These are phyloP conservation scores for Argya squamiceps DNA, from an alignment of 2,797 vertebrate genomes.

Conservation along the genomic window DNA sequence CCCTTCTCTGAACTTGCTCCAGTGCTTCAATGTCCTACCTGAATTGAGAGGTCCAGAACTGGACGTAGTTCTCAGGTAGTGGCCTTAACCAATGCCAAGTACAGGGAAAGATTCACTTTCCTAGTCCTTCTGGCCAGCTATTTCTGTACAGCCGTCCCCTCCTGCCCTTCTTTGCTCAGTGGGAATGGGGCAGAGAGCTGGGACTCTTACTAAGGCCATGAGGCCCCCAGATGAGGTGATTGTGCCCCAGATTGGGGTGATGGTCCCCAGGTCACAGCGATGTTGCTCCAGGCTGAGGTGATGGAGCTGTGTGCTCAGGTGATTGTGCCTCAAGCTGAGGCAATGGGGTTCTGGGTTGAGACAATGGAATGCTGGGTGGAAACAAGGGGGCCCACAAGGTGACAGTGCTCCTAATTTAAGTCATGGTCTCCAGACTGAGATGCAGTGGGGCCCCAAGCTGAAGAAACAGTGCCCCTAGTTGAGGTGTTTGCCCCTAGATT, in stretches of 20 bases:
- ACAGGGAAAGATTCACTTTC: neutral
- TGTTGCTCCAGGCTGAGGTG: neutral
- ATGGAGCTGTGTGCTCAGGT: neutral
- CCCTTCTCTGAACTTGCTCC: neutral
- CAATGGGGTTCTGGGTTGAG: neutral
- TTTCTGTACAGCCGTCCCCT: neutral
- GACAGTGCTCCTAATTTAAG: neutral
- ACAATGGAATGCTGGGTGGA: neutral
- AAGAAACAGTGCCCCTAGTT: neutral
- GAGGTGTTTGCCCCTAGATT: neutral
- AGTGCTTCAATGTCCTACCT: neutral
- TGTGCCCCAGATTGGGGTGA: neutral
- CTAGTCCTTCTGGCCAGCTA: neutral
- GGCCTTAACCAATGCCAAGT: neutral
- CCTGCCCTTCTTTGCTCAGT: neutral
- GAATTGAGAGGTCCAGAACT: neutral
- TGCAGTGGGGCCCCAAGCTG: fast-evolving
- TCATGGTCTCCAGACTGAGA: neutral
- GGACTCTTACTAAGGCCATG: neutral
- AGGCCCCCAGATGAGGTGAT: fast-evolving
- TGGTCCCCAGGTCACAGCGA: fast-evolving
- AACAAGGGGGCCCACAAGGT: no score
- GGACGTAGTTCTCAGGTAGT: neutral
- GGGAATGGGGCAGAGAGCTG: fast-evolving
- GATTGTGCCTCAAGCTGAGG: neutral